A percentile compares a stretch with the other conserved stretches of the same genome.
These are phyloP conservation scores for Meganola albula DNA, from an alignment of 2,888 invertebrate species.

Conservation along the genomic window DNA sequence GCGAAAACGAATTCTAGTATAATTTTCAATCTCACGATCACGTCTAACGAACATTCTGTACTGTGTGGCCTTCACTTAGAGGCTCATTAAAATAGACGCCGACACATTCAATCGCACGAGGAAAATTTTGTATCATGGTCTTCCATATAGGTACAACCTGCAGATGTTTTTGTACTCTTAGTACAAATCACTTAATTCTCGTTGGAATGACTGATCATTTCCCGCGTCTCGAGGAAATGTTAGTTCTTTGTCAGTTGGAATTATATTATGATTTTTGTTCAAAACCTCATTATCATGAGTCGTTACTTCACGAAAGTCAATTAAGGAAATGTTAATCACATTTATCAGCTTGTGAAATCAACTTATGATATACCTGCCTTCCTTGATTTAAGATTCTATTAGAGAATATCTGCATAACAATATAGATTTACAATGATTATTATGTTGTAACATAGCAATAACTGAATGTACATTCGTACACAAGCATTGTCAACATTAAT, in stretches of 20 bases:
- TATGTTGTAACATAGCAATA: constrained; percentile 44
- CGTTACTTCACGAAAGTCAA: constrained; percentile 10
- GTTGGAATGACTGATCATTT: constrained; percentile 45
- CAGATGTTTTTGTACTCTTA: constrained; percentile 28
- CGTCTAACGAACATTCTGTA: constrained; percentile 22
- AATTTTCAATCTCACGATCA: constrained; percentile 16
- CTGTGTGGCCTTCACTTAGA: constrained; percentile 42
- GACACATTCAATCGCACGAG: constrained; percentile 43
- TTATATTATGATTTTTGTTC: constrained; percentile 32
- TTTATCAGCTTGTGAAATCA: constrained; percentile 2
- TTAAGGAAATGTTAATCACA: constrained; percentile 1
- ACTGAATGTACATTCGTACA: too few relatives aligned
- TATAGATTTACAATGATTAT: too few relatives aligned
- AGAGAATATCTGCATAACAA: too few relatives aligned
- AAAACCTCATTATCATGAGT: constrained; percentile 36
- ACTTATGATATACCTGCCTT: constrained; percentile 1
- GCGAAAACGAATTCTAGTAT: constrained; percentile 11
- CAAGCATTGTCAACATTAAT: too few relatives aligned
- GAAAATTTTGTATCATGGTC: constrained; percentile 43
- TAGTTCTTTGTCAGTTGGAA: constrained; percentile 39
- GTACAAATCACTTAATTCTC: constrained; percentile 23
- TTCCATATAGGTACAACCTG: constrained; percentile 25
- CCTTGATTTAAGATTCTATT: too few relatives aligned
- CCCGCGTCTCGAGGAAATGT: constrained; percentile 58
- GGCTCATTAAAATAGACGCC: constrained; percentile 40